Evolutionary conservation across 30 jellyfish, hydroid and myxozoan genomes (phyloP).

Genomic region (Clytia hemisphaerica): DNA sequence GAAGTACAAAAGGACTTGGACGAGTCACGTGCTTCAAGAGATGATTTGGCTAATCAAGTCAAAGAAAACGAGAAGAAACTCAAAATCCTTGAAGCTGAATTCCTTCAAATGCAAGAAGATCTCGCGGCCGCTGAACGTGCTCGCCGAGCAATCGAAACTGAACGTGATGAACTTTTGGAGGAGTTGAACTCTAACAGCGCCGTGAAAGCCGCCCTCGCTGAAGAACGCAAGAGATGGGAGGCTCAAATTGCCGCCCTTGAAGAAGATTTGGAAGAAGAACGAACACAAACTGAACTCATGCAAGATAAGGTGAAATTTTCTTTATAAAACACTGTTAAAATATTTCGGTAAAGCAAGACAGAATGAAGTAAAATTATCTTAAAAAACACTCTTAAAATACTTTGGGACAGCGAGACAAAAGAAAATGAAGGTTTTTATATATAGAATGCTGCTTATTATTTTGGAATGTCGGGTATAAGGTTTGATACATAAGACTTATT

Average conservation of each 20-base stretch:
- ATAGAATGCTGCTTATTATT: too few relatives aligned
- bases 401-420: too few relatives aligned
- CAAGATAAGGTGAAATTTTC: slow-evolving; percentile 86
- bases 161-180: slow-evolving; percentile 93
- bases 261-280: slow-evolving; percentile 94
- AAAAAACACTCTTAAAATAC: too few relatives aligned
- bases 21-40: slow-evolving; percentile 93
- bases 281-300: slow-evolving; percentile 97
- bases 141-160: slow-evolving; percentile 93
- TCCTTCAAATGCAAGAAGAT: slow-evolving; percentile 98
- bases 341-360: too few relatives aligned
- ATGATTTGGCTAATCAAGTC: slow-evolving; percentile 87
- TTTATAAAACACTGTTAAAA: too few relatives aligned
- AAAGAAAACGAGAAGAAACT: slow-evolving; percentile 95
- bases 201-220: slow-evolving; percentile 88
- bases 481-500: too few relatives aligned
- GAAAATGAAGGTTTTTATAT: too few relatives aligned
- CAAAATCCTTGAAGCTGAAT: slow-evolving; percentile 90
- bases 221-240: slow-evolving; percentile 94
- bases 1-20: slow-evolving; percentile 98
- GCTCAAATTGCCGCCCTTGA: slow-evolving; percentile 92
- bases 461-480: too few relatives aligned
- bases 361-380: too few relatives aligned
- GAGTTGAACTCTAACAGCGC: slow-evolving; percentile 87
- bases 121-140: slow-evolving; percentile 97